These are phyloP conservation scores for Tenthredo mesomela DNA, from an alignment of 2,888 invertebrate species.

Conservation along the genomic window DNA sequence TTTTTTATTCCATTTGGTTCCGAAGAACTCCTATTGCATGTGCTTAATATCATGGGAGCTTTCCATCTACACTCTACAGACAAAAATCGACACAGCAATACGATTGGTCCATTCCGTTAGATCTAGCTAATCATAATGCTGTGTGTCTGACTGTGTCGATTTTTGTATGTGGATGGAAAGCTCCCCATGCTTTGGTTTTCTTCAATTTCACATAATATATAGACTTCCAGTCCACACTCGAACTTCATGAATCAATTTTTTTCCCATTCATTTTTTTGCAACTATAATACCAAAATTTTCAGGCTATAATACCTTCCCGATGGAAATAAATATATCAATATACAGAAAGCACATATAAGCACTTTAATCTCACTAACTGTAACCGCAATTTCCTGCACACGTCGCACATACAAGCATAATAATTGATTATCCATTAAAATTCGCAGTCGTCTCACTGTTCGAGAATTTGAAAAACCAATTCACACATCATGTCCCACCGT, in stretches of 20 bases:
- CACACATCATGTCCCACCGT: background rate
- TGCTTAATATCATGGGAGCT: no score
- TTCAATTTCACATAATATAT: background rate
- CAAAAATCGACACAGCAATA: no score
- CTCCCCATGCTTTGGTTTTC: background rate
- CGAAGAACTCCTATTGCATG: background rate
- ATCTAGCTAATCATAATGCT: no score
- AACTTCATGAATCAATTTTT: background rate
- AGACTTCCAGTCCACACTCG: background rate
- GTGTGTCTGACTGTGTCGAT: no score
- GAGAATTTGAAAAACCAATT: background rate
- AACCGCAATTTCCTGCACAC: background rate
- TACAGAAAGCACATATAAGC: background rate
- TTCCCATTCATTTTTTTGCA: background rate
- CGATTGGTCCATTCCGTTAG: no score
- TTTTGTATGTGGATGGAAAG: no score
- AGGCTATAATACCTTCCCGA: background rate
- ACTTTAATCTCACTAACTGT: background rate
- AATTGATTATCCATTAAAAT: background rate
- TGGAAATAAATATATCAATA: background rate
- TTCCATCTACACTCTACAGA: no score
- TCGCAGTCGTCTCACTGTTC: background rate
- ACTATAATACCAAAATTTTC: conserved; percentile 8
- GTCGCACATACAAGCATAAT: background rate
- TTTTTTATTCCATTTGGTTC: background rate